These are phyloP conservation scores for Siniperca obscura DNA, from an alignment of 2,797 vertebrate genomes.

Conservation along the genomic window DNA sequence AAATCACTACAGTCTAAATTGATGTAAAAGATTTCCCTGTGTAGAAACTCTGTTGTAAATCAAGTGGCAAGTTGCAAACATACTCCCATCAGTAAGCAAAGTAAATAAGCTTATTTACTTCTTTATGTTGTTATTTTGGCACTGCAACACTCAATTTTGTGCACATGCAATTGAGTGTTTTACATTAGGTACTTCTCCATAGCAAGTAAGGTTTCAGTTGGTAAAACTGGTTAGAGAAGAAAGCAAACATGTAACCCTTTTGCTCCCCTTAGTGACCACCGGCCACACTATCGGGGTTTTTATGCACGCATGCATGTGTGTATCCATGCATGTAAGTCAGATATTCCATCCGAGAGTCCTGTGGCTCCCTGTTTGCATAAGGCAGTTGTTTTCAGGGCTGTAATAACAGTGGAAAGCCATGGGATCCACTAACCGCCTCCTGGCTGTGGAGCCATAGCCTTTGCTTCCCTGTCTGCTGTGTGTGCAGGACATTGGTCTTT, in stretches of 20 bases:
- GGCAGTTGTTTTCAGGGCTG: constrained; percentile 71
- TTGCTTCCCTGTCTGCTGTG: constrained; percentile 61
- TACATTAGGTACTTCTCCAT: background rate
- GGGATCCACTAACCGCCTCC: constrained; percentile 55
- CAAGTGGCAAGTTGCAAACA: constrained; percentile 50
- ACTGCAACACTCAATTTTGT: constrained; percentile 30
- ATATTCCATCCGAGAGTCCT: constrained; percentile 68
- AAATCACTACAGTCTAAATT: constrained; percentile 61
- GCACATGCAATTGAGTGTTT: constrained; percentile 26
- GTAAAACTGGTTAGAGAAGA: constrained; percentile 3
- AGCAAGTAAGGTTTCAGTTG: constrained; percentile 7
- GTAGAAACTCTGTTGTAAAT: constrained; percentile 63
- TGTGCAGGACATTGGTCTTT: constrained; percentile 65
- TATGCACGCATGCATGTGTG: constrained; percentile 39
- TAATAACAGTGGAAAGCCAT: constrained; percentile 69
- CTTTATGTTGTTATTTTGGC: constrained; percentile 45
- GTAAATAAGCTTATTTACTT: constrained; percentile 14
- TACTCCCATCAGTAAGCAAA: constrained; percentile 39
- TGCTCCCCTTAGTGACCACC: constrained; percentile 21
- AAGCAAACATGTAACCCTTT: constrained; percentile 25
- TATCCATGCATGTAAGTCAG: constrained; percentile 63
- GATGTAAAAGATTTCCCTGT: constrained; percentile 60
- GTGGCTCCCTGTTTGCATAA: constrained; percentile 65
- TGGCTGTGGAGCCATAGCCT: constrained; percentile 58
- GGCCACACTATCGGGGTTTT: constrained; percentile 26